These are phyloP conservation scores for Myopa testacea DNA, from an alignment of 2,888 invertebrate genomes.

Conservation along the genomic window DNA sequence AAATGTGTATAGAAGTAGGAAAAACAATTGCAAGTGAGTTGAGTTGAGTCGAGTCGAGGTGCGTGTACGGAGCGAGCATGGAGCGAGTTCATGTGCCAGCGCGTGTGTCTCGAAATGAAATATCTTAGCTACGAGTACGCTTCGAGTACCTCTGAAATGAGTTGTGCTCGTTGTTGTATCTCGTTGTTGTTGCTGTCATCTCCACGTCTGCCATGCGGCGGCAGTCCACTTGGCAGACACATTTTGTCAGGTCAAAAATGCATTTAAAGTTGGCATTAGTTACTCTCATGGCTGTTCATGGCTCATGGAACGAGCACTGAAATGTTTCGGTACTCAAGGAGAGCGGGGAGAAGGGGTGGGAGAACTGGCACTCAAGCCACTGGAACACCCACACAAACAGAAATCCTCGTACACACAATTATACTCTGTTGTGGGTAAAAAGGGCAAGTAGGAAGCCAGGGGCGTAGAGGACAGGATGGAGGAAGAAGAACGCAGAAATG, in stretches of 20 bases:
- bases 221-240: constrained; percentile 20
- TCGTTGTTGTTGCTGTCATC: background rate
- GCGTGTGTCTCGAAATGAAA: background rate
- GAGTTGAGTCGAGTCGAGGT: background rate
- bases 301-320: background rate
- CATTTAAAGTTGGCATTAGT: constrained; percentile 10
- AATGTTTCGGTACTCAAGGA: background rate
- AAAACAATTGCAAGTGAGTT: background rate
- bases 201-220: background rate
- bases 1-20: background rate
- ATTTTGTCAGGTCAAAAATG: constrained; percentile 29
- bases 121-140: background rate
- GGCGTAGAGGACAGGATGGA: background rate
- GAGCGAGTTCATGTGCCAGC: too few species aligned
- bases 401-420: background rate
- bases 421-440: background rate
- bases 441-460: background rate
- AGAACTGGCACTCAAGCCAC: background rate
- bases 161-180: background rate
- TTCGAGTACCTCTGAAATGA: background rate
- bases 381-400: background rate
- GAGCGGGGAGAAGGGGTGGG: background rate
- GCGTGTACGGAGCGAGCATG: too few species aligned
- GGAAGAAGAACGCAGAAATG: background rate
- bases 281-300: background rate